Evolutionary conservation across 2,113 vertebrate species (phyloP).

Genomic region (Vidua macroura): DNA sequence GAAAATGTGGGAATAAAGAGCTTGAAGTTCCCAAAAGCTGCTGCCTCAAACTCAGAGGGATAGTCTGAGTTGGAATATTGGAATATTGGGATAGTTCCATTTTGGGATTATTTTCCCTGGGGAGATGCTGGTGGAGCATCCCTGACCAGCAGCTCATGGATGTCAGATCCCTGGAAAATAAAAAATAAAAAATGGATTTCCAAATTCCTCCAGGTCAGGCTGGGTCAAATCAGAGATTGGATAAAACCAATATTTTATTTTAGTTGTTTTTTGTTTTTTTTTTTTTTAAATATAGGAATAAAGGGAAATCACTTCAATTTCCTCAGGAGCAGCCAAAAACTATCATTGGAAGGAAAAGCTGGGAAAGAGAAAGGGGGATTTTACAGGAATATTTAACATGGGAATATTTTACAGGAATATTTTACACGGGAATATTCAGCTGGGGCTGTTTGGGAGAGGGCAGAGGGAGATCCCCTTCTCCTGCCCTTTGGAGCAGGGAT

Average conservation of each 20-base stretch:
- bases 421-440: neutral
- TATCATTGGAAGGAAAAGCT: neutral
- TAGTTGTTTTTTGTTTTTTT: neutral
- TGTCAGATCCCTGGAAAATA: neutral
- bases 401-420: neutral
- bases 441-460: neutral
- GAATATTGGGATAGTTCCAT: neutral
- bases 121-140: neutral
- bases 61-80: neutral
- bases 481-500: rapidly evolving
- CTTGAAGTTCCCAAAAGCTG: neutral
- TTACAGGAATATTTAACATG: too few species aligned
- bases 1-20: neutral
- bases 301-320: neutral
- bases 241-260: neutral
- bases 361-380: neutral
- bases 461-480: neutral
- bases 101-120: neutral
- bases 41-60: neutral
- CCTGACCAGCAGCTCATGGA: rapidly evolving
- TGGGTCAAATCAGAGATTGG: neutral
- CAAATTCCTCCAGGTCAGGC: neutral
- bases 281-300: neutral
- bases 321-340: rapidly evolving
- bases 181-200: neutral